These are phyloP conservation scores for Protophormia terraenovae DNA, from an alignment of 2,888 invertebrate genomes.

Conservation along the genomic window DNA sequence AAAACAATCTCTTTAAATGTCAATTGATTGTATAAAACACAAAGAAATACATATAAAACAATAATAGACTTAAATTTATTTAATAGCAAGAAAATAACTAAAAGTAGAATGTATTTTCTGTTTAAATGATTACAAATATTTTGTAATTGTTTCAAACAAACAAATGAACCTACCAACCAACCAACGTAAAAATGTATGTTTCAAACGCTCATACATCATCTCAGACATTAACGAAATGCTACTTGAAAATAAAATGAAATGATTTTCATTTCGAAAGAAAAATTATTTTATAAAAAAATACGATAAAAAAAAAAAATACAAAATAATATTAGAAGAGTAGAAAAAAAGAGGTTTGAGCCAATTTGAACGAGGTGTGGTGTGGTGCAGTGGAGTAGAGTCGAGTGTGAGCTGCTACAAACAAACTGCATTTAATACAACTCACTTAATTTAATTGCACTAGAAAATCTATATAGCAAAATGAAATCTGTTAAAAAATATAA, in stretches of 20 bases:
- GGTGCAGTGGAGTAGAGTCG: neutral
- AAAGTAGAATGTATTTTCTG: slow-evolving; percentile 33
- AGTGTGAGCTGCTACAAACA: neutral
- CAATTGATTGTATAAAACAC: slow-evolving; percentile 40
- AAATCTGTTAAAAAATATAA: neutral
- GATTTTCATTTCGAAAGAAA: too few relatives aligned
- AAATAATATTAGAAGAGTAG: neutral
- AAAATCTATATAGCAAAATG: slow-evolving; percentile 35
- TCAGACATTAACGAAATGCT: slow-evolving; percentile 54
- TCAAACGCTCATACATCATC: slow-evolving; percentile 57
- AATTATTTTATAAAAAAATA: neutral
- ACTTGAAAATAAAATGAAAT: slow-evolving; percentile 13
- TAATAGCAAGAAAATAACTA: slow-evolving; percentile 14
- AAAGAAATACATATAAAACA: neutral
- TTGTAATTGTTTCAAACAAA: slow-evolving; percentile 56
- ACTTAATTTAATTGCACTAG: slow-evolving; percentile 62
- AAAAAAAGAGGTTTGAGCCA: slow-evolving; percentile 7
- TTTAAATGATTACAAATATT: slow-evolving; percentile 47
- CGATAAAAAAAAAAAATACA: neutral
- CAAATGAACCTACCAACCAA: too few relatives aligned
- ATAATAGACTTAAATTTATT: slow-evolving; percentile 1
- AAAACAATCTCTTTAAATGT: slow-evolving; percentile 65
- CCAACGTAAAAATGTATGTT: too few relatives aligned
- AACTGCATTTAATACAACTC: slow-evolving; percentile 52
- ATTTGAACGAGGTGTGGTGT: slow-evolving; percentile 45